Percentiles rank a stretch among this genome's conserved stretches.
Conservation (phyloP, 2,797 vertebrate species). For the Peromyscus aztecus region DNA sequence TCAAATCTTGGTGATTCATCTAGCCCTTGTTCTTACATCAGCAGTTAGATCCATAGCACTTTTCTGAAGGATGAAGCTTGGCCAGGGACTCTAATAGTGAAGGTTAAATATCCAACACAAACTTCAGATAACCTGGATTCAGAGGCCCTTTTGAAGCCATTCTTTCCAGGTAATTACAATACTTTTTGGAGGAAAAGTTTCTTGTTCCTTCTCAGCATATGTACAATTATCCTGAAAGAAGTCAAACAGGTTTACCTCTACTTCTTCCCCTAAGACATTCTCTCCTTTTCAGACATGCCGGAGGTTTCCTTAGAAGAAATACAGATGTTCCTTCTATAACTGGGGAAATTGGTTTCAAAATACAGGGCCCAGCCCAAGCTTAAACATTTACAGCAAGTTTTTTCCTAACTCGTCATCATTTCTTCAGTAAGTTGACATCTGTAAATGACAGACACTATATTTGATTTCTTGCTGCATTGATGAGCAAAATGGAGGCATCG, state of each 20-base stretch:
- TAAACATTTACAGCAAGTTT: constrained; percentile 64
- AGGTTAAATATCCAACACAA: neutral
- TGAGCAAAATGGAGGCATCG: neutral
- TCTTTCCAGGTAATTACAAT: neutral
- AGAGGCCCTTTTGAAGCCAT: neutral
- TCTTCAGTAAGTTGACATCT: constrained; percentile 65
- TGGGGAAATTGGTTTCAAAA: constrained; percentile 59
- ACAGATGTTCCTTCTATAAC: constrained; percentile 53
- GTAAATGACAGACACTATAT: constrained; percentile 6
- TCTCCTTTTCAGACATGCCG: constrained; percentile 6
- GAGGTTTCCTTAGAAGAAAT: constrained; percentile 13
- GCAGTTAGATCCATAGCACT: neutral
- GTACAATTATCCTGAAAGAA: neutral
- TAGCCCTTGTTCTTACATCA: neutral
- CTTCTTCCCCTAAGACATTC: neutral
- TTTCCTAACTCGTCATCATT: constrained; percentile 52
- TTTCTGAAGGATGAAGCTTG: neutral
- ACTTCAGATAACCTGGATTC: neutral
- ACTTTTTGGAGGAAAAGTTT: neutral
- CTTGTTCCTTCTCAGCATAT: neutral
- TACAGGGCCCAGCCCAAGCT: neutral
- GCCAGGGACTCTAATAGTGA: neutral
- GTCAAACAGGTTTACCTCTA: neutral
- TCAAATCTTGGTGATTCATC: neutral
- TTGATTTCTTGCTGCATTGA: constrained; percentile 47